Evolutionary conservation across 2,888 invertebrate species (phyloP).

Genomic region (Rhopalosiphum nymphaeae): DNA sequence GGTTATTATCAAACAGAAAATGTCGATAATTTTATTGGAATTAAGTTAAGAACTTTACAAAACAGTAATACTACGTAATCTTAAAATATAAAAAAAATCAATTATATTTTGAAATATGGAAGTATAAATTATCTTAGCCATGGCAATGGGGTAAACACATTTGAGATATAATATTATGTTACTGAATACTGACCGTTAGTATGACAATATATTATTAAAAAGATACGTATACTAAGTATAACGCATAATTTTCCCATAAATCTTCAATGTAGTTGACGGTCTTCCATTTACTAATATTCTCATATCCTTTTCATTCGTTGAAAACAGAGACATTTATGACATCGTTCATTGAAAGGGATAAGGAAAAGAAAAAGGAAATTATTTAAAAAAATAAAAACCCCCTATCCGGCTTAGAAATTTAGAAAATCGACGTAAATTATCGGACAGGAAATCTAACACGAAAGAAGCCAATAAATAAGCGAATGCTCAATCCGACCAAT

Average conservation of each 20-base stretch:
- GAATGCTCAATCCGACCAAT: background rate
- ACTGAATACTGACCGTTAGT: slow-evolving; percentile 7
- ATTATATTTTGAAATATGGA: background rate
- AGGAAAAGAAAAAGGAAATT: background rate
- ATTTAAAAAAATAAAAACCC: background rate
- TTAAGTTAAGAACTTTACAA: background rate
- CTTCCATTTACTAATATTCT: background rate
- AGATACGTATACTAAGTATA: background rate
- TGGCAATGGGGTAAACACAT: background rate
- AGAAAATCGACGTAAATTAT: background rate
- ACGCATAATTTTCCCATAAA: background rate
- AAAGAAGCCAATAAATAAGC: background rate
- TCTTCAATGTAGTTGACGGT: background rate
- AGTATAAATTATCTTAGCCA: background rate
- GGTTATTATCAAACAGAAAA: background rate
- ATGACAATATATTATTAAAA: background rate
- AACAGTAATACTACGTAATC: background rate
- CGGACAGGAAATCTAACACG: background rate
- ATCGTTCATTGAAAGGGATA: background rate
- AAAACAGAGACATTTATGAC: background rate
- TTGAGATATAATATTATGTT: background rate
- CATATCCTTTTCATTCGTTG: background rate
- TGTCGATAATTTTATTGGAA: background rate
- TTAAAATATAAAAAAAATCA: background rate
- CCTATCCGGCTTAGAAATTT: background rate